Evolutionary conservation across 2,888 invertebrate species (phyloP).

Genomic region (Eilema caniola): DNA sequence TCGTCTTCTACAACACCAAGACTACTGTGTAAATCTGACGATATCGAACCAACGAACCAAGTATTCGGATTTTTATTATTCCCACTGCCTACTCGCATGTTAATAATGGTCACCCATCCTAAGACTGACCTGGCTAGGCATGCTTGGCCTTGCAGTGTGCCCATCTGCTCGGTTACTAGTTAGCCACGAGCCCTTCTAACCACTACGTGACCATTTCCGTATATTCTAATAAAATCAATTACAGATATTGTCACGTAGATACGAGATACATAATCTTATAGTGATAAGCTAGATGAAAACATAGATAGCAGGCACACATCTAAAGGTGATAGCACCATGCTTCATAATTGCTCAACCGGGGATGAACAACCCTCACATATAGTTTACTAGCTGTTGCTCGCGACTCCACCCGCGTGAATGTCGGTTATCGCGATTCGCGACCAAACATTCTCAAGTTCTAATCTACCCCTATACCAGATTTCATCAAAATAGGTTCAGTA

Average conservation of each 20-base stretch:
- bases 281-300: constrained; percentile 1
- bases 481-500: no score
- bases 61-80: no score
- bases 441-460: no score
- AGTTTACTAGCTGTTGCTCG: no score
- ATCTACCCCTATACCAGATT: no score
- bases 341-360: neutral
- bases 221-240: neutral
- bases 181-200: neutral
- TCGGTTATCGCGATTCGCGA: no score
- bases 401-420: no score
- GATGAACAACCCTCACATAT: no score
- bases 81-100: no score
- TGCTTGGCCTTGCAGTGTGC: neutral
- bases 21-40: no score
- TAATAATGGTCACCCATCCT: neutral
- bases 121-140: neutral
- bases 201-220: neutral
- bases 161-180: neutral
- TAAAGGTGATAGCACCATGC: neutral
- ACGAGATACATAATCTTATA: neutral
- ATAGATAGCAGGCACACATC: neutral
- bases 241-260: constrained; percentile 1
- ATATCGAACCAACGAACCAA: no score
- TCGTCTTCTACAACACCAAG: no score